Evolutionary conservation across 2,113 vertebrate species (phyloP).

Genomic region (Pitta sordida): DNA sequence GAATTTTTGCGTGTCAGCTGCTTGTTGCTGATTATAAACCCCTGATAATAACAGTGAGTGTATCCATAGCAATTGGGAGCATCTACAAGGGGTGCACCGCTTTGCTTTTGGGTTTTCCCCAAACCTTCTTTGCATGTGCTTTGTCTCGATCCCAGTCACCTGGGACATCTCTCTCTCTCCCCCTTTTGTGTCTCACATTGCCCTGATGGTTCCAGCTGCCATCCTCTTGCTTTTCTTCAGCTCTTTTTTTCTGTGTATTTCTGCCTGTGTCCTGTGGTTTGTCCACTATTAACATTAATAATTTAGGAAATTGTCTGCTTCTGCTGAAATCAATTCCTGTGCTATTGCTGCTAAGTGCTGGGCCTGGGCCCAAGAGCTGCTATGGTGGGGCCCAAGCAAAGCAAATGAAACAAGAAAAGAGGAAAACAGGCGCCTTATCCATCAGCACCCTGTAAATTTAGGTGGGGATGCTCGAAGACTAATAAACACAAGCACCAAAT

Average conservation of each 20-base stretch:
- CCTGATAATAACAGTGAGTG: not conserved
- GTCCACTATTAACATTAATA: slow-evolving; percentile 33
- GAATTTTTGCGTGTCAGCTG: not conserved
- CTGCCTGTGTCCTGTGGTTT: not conserved
- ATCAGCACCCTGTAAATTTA: not conserved
- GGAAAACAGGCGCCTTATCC: not conserved
- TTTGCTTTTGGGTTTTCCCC: not conserved
- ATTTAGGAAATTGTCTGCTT: slow-evolving; percentile 35
- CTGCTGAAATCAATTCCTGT: slow-evolving; percentile 33
- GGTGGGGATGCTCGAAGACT: not conserved
- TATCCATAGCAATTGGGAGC: not conserved
- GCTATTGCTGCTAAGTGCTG: slow-evolving; percentile 35
- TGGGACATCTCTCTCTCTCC: not conserved
- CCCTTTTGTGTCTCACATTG: not conserved
- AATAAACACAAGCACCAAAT: not conserved
- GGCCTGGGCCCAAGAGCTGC: not conserved
- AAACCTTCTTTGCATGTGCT: not conserved
- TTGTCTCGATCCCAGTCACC: not conserved
- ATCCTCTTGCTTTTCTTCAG: not conserved
- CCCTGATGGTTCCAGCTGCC: not conserved
- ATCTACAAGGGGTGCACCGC: not conserved
- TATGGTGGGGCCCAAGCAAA: not conserved
- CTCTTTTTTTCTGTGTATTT: not conserved
- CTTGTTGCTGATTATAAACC: not conserved
- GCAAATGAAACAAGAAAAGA: not conserved